Conservation (phyloP, 2,888 invertebrate genomes). For the Chymomyza procnemis region DNA sequence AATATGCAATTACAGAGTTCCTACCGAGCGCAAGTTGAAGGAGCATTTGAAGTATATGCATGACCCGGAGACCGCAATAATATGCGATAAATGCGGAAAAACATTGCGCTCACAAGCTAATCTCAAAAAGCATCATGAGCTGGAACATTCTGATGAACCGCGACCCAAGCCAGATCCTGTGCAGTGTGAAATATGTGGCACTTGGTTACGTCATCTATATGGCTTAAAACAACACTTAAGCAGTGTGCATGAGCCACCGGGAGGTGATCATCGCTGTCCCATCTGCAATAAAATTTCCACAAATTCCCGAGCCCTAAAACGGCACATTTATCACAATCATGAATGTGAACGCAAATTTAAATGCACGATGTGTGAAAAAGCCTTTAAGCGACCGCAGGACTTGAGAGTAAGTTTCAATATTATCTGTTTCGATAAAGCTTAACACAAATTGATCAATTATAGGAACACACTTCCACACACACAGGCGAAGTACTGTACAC, state of each 20-base stretch:
- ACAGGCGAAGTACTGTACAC: constrained; percentile 77
- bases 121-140: constrained; percentile 74
- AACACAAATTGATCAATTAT: not conserved
- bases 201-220: constrained; percentile 73
- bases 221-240: constrained; percentile 76
- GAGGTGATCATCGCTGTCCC: constrained; percentile 71
- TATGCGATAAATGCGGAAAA: constrained; percentile 75
- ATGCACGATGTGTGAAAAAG: constrained; percentile 77
- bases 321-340: constrained; percentile 76
- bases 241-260: constrained; percentile 70
- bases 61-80: constrained; percentile 71
- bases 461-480: constrained; percentile 77
- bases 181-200: constrained; percentile 76
- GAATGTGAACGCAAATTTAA: constrained; percentile 73
- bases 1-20: constrained; percentile 50
- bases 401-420: constrained; percentile 56
- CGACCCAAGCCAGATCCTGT: constrained; percentile 72
- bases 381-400: constrained; percentile 76
- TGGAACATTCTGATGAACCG: constrained; percentile 74
- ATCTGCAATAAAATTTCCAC: constrained; percentile 75
- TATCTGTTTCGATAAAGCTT: not conserved
- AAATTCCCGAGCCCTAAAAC: constrained; percentile 72
- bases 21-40: constrained; percentile 71
- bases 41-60: constrained; percentile 71
- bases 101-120: constrained; percentile 67